phyloP scores from a whole-genome alignment of 1,140 invertebrate genomes.

The Lutraria rhynchaena region DNA sequence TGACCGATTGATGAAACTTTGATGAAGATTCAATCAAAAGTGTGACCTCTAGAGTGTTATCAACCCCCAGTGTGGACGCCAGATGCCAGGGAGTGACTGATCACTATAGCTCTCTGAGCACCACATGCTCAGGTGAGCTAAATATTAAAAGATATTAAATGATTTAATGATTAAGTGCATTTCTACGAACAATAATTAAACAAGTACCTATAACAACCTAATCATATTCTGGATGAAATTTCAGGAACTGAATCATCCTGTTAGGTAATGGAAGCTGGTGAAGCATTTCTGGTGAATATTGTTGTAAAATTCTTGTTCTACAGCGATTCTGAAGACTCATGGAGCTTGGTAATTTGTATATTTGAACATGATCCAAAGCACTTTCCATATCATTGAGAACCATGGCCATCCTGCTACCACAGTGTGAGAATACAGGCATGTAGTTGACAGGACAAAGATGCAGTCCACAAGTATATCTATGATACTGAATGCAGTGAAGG shows the following conservation, averaged over 20 bases:
- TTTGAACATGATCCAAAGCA: conserved; percentile 77
- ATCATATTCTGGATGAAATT: conserved; percentile 79
- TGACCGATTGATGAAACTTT: too few relatives aligned
- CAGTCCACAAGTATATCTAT: conserved; percentile 78
- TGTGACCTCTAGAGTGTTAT: too few relatives aligned
- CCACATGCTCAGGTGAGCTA: too few relatives aligned
- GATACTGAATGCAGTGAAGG: conserved; percentile 81
- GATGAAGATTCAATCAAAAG: too few relatives aligned
- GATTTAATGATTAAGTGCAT: not conserved
- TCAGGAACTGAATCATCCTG: conserved; percentile 78
- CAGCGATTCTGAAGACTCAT: conserved; percentile 79
- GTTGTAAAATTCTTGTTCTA: conserved; percentile 77
- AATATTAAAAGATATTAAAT: not conserved
- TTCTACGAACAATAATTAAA: too few relatives aligned
- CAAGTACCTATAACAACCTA: conserved; percentile 24
- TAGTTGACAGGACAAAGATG: conserved; percentile 81
- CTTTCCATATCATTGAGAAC: conserved; percentile 78
- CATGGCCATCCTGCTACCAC: conserved; percentile 81
- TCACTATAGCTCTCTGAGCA: too few relatives aligned
- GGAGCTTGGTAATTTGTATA: conserved; percentile 79
- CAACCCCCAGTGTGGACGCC: too few relatives aligned
- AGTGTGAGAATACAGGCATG: conserved; percentile 79
- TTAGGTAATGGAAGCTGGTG: conserved; percentile 76
- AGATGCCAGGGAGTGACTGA: too few relatives aligned
- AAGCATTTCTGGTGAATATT: conserved; percentile 73